Evolutionary conservation across 2,113 vertebrate species (phyloP).

Genomic region (Canis aureus): DNA sequence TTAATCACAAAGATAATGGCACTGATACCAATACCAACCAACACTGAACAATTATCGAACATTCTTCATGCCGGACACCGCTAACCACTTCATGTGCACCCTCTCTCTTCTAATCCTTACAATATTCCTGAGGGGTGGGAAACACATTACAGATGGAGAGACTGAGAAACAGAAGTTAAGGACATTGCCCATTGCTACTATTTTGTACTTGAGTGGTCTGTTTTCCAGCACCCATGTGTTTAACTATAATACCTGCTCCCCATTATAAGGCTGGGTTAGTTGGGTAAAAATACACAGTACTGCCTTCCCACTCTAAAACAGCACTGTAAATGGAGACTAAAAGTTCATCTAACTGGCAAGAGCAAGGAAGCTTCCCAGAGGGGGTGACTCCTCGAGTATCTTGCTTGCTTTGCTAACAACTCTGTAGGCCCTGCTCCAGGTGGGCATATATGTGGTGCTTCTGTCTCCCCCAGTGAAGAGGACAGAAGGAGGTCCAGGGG

Average conservation of each 20-base stretch:
- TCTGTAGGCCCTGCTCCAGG: not conserved
- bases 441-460: not conserved
- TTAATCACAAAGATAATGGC: not conserved
- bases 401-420: not conserved
- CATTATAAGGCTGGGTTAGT: not conserved
- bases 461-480: not conserved
- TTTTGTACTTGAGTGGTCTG: not conserved
- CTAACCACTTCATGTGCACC: not conserved
- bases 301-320: not conserved
- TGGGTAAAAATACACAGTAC: not conserved
- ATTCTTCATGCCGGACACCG: rapidly evolving
- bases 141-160: not conserved
- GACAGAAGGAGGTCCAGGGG: not conserved
- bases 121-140: not conserved
- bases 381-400: not conserved
- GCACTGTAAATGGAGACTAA: not conserved
- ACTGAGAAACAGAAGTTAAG: not conserved
- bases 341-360: not conserved
- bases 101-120: not conserved
- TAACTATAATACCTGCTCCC: not conserved
- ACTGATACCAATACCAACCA: not conserved
- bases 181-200: not conserved
- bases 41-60: rapidly evolving
- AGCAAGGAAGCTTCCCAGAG: not conserved
- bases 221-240: not conserved